Base-by-base conservation (phyloP, 2,113 vertebrate genomes). In the Uria aalge region DNA sequence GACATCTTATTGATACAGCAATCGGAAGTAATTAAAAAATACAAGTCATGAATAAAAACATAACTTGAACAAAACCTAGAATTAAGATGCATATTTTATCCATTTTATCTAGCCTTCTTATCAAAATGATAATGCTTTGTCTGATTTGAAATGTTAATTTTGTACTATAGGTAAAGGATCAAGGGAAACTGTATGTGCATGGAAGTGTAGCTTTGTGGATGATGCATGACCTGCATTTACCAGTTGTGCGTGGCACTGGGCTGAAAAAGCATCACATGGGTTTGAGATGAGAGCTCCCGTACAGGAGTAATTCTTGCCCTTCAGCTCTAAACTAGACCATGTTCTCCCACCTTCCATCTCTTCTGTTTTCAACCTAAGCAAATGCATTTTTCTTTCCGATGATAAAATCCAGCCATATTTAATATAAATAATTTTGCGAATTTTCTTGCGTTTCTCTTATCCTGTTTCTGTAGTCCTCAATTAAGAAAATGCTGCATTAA, bases 101-200 rank as follows among this genome's bases (percentile, higher is more conserved):
- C 11, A 36, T 80, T 82, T 95, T 71, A 78, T 77, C 67, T 55
- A 77, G 30, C 32, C 27, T 64, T n/a, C 41, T 56, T 50, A 85
- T 60, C 30, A 74, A 73, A 77, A 94, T 71, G 34, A 22, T 16
- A 69, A 32, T 69, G 41, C 41, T 57, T 40, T 52, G 34, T 57
- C 30, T 85, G 43, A 56, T 75, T 77, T 76, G 50, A 86, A 92
- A 64, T 72, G 22, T 57, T 81, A 90, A 84, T 75, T 92, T 52
- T 2, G 2, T 60, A 5, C 8, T 47, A 4, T 14, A 68, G 68
- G 67, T 62, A 66, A 74, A 86, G 56, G 55, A 67, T 59, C 29
- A 73, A 60, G 47, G 48, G 27, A 50, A 85, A 13, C 7, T 3
- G 0, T 52, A 27, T 5, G 50, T 38, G 15, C 32, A 14, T n/a